phyloP scores from a whole-genome alignment of 2,797 vertebrate species.

The Hippocampus kuda region DNA sequence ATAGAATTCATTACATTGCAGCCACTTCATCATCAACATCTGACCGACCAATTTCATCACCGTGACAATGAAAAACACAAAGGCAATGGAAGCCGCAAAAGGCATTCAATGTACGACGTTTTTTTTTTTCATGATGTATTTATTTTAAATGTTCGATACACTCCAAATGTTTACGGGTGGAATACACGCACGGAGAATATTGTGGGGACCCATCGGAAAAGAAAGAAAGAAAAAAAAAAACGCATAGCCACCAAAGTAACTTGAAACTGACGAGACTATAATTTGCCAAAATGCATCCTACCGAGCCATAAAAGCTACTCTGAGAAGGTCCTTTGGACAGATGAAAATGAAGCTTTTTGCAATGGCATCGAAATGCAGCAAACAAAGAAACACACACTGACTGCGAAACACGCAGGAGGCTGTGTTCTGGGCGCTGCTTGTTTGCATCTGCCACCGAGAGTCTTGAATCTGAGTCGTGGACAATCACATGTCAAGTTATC shows the following conservation, averaged over 20 bases:
- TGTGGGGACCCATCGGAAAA: not conserved
- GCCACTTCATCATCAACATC: slow-evolving; percentile 60
- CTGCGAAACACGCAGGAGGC: not conserved
- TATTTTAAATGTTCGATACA: not conserved
- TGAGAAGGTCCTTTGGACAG: not conserved
- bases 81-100: slow-evolving; percentile 17
- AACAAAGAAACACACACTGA: not conserved
- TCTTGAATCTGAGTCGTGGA: not conserved
- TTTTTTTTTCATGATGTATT: slow-evolving; percentile 2
- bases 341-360: not conserved
- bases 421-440: not conserved
- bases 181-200: not conserved
- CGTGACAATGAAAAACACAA: slow-evolving; percentile 56
- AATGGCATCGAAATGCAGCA: not conserved
- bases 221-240: not conserved
- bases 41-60: slow-evolving; percentile 63
- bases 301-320: not conserved
- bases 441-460: not conserved
- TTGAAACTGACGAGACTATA: too few relatives aligned
- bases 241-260: not conserved
- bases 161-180: not conserved
- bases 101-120: slow-evolving; percentile 4
- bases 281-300: not conserved
- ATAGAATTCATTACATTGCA: slow-evolving; percentile 64
- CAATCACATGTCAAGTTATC: not conserved